Base-by-base conservation (phyloP, 1,140 invertebrate species). In the Leucophenga varia region DNA sequence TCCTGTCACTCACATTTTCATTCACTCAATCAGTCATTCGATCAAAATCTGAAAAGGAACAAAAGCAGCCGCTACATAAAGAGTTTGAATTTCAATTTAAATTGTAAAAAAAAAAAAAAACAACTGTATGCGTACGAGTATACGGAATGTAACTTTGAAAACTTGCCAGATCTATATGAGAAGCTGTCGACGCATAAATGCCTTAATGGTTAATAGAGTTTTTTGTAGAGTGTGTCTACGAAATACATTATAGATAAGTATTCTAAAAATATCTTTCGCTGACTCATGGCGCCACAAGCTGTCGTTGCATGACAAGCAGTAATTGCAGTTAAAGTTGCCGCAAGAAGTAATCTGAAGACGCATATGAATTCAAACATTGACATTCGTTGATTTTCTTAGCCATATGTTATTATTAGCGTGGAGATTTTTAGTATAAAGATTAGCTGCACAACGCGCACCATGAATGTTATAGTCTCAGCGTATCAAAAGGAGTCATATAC, bases 71-170 rank as follows among this genome's bases (percentile, higher is more conserved):
- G 52, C 52, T 42, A 43, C 52, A 43, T 58, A 65, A 67, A 67
- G 63, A 67, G 63, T 67, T 67, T 67, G 49, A 57, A 64, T 68
- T 63, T 57, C 51, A 68, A 68, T 68, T 68, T 67, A 59, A 68
- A 63, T 68, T 54, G 59, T 25, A 25, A 25, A 25, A 25, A 25
- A 25, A 6, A 10, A 25, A 25, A 25, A 25, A 10, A n/a, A 25
- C 22, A 25, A 25, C 10, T n/a, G n/a, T n/a, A n/a, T n/a, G n/a
- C n/a, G n/a, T n/a, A n/a, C n/a, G n/a, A n/a, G n/a, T n/a, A n/a
- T 25, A 25, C 22, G 22, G 10, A 25, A 25, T 25, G 22, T 43
- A 59, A 67, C 63, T 59, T 63, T 54, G 56, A 59, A 67, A 67
- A 63, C 64, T 58, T 64, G 52, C 48, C n/a, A n/a, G n/a, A n/a